A percentile compares a stretch with the other conserved stretches of the same genome.
Conservation (phyloP, 2,888 invertebrate genomes). For the Harpalus rufipes region DNA sequence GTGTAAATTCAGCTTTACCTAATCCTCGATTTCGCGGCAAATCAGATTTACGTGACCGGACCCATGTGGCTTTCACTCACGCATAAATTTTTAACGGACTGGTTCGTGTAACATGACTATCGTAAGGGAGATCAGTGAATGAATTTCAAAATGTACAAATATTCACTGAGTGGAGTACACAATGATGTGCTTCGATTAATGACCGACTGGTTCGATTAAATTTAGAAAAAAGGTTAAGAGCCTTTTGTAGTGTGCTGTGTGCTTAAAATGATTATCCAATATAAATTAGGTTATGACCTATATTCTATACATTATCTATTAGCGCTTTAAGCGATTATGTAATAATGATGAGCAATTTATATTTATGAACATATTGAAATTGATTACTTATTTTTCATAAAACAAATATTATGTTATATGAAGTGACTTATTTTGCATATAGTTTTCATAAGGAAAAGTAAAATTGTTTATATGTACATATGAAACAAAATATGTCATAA, state of each 20-base stretch:
- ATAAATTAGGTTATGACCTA: not conserved
- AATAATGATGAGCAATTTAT: too few relatives aligned
- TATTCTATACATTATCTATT: not conserved
- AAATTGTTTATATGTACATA: too few relatives aligned
- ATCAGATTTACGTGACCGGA: constrained; percentile 57
- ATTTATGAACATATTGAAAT: too few relatives aligned
- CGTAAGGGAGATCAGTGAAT: not conserved
- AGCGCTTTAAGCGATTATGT: too few relatives aligned
- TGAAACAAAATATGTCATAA: too few relatives aligned
- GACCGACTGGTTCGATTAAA: not conserved
- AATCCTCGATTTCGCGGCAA: constrained; percentile 43
- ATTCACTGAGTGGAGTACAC: constrained; percentile 1
- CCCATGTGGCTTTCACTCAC: constrained; percentile 36
- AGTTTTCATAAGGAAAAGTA: too few relatives aligned
- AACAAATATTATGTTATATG: too few relatives aligned
- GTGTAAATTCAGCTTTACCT: constrained; percentile 61
- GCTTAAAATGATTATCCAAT: not conserved
- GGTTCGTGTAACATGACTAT: constrained; percentile 14
- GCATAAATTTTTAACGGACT: constrained; percentile 34
- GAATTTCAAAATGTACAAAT: not conserved
- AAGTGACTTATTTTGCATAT: too few relatives aligned
- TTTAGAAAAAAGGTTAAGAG: not conserved
- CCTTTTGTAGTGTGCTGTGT: not conserved
- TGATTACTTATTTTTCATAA: too few relatives aligned
- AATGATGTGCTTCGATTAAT: not conserved